Percentiles rank a stretch among this genome's conserved stretches.
These are phyloP conservation scores for Leptobrachium ailaonicum DNA, from an alignment of 2,113 vertebrate genomes.

Conservation along the genomic window DNA sequence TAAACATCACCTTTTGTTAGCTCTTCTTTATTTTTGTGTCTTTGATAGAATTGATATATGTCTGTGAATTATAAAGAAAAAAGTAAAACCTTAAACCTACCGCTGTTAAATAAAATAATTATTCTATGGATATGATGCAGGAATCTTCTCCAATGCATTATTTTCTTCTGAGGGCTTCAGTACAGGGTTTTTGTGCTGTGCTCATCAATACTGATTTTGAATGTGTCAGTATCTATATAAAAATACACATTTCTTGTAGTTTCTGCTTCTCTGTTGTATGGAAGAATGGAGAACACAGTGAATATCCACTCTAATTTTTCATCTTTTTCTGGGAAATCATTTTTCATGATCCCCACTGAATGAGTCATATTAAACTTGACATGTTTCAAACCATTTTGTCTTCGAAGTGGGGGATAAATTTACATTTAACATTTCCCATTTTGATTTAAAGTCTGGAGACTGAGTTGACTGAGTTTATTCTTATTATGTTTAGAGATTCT, in stretches of 20 bases:
- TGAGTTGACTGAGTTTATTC: neutral
- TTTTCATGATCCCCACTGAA: constrained; percentile 14
- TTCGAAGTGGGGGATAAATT: constrained; percentile 2
- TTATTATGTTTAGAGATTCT: neutral
- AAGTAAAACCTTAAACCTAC: too few species aligned
- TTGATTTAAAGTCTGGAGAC: constrained; percentile 1
- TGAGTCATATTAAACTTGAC: constrained; percentile 21
- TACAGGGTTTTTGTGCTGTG: constrained; percentile 4
- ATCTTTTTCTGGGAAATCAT: constrained; percentile 5
- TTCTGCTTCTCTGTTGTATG: neutral
- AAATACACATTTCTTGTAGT: constrained; percentile 1
- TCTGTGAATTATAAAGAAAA: too few species aligned
- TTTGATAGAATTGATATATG: too few species aligned
- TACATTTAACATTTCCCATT: constrained; percentile 17
- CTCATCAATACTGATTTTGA: neutral
- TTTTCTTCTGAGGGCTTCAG: neutral
- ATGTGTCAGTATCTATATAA: constrained; percentile 3
- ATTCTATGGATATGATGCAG: too few species aligned
- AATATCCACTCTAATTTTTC: constrained; percentile 5
- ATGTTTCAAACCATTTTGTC: constrained; percentile 22
- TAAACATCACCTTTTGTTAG: too few species aligned
- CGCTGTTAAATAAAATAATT: too few species aligned
- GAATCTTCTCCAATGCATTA: too few species aligned
- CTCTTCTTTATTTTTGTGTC: too few species aligned
- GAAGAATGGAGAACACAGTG: neutral